Conservation (phyloP, 2,113 vertebrate genomes). For the Rhombomys opimus region DNA sequence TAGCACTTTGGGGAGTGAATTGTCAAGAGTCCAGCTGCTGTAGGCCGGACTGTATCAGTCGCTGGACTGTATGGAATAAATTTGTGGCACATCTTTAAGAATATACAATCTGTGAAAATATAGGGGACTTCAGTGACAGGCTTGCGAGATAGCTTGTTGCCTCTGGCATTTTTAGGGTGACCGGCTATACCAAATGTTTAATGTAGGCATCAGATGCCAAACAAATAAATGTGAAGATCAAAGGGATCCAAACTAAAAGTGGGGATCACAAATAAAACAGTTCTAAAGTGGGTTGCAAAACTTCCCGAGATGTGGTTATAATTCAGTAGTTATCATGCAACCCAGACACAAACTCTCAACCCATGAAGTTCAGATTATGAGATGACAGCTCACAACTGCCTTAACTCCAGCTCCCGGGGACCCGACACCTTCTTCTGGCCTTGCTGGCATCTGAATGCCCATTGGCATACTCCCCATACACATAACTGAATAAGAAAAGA, state of each 20-base stretch:
- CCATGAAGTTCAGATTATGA: constrained; percentile 5
- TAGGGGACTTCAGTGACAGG: not conserved
- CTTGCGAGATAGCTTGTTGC: constrained; percentile 13
- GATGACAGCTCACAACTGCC: not conserved
- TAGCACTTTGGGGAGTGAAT: not conserved
- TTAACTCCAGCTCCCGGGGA: not conserved
- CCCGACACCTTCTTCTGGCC: not conserved
- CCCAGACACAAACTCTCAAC: not conserved
- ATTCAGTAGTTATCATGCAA: not conserved
- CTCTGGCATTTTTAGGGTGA: constrained; percentile 52
- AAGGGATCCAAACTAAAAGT: constrained; percentile 48
- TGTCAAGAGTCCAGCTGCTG: not conserved
- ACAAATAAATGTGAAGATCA: constrained; percentile 28
- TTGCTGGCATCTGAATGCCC: not conserved
- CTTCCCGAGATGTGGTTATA: constrained; percentile 7
- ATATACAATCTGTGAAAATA: constrained; percentile 25
- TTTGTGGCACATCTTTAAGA: constrained; percentile 39
- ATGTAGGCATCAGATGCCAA: constrained; percentile 49
- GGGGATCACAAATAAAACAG: not conserved
- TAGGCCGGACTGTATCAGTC: not conserved
- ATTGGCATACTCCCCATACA: not conserved
- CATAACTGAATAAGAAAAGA: not conserved
- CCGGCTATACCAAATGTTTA: constrained; percentile 50
- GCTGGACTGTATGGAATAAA: constrained; percentile 12
- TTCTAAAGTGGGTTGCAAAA: constrained; percentile 6